Evolutionary conservation across 2,888 invertebrate species (phyloP).

Genomic region (Dryobota labecula): DNA sequence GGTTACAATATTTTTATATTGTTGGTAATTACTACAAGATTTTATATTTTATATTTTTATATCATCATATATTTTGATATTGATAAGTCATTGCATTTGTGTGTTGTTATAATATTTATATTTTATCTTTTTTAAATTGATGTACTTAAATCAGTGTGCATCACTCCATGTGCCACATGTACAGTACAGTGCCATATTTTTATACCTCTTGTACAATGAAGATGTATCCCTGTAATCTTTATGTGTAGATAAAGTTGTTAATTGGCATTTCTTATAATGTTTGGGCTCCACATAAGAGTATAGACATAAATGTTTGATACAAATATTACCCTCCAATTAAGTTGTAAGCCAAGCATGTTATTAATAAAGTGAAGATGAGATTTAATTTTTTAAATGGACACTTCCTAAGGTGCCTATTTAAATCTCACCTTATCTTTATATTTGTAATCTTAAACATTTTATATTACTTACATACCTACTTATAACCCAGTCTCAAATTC

Average conservation of each 20-base stretch:
- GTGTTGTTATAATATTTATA: conserved; percentile 2
- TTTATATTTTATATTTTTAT: background rate
- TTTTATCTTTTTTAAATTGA: background rate
- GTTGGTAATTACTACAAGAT: background rate
- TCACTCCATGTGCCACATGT: background rate
- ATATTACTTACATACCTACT: no score
- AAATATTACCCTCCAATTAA: background rate
- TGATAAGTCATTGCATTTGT: background rate
- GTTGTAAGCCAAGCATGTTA: background rate
- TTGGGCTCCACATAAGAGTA: background rate
- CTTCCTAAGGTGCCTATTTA: no score
- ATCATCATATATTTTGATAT: conserved; percentile 12
- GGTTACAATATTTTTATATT: conserved; percentile 6
- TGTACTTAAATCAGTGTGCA: background rate
- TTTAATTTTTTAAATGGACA: no score
- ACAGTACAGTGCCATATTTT: background rate
- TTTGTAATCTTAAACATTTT: no score
- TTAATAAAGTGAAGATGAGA: background rate
- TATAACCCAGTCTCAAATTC: no score
- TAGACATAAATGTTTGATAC: background rate
- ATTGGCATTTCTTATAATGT: background rate
- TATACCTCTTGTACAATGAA: background rate
- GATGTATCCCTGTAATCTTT: background rate
- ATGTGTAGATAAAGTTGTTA: no score
- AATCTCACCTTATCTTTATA: no score